Evolutionary conservation across 2,888 invertebrate species (phyloP), one percentile per base, ranked within the genome.

Genomic region (Omphaloscelis lunosa): DNA sequence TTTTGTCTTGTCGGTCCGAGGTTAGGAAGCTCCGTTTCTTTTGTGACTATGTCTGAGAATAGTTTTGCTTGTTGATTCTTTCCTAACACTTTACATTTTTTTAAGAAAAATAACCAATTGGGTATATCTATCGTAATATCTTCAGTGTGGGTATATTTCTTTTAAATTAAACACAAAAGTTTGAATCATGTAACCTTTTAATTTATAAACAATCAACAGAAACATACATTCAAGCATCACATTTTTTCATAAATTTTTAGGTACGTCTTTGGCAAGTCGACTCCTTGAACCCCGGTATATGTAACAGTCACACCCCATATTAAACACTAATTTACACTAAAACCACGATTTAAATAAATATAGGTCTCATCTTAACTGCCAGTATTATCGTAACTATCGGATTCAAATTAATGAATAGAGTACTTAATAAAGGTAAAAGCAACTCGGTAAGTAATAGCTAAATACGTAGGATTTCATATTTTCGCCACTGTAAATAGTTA

Each of bases 161-260:
- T 68, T 29, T 20, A 61, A 89, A 86, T 81, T 71, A 90, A 88
- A 91, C 79, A 69, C 72, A 77, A 48, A 66, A 73, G 62, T 51
- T 75, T 65, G 59, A 83, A 88, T 86, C 73, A 86, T 89, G 89
- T 90, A 92, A 93, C 91, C 78, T 92, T 93, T 93, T 94, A 94
- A 93, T 95, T 94, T 95, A 94, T 94, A 94, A 95, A 95, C 95
- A 94, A 91, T 91, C 94, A 95, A 95, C 94, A 94, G 92, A 94
- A 90, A 92, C 93, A 93, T 91, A 87, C 93, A 90, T 90, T 90
- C 90, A 90, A 90, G 87, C 93, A 91, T 92, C 91, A 91, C 92
- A 92, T 92, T 91, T 91, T 91, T 89, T 93, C 90, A 91, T 91
- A 82, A 90, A 89, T 80, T 90, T 91, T 91, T 92, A 93, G 92